Evolutionary conservation across 2,888 invertebrate species (phyloP), one percentile per base, ranked within the genome.

Genomic region (Ptilodon capucinus): DNA sequence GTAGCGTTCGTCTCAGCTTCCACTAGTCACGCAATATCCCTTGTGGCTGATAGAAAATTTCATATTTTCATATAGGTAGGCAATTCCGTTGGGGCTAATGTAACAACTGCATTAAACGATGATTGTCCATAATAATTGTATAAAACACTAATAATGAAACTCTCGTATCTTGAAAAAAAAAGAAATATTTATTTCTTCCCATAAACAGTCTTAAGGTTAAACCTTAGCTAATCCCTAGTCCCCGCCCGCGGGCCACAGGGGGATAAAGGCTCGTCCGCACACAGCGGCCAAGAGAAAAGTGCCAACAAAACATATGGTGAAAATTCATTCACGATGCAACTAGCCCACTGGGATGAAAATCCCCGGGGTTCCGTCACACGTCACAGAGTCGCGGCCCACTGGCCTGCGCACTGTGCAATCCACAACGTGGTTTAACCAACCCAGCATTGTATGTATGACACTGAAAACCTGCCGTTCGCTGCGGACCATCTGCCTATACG

Each of bases 341-440:
- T 83, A 83, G 82, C 82, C 83, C 82, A 81, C 79, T 52, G 46
- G 65, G 65, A 56, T 45, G 34, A 18, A 19, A 40, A 42, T 36
- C 53, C 66, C 68, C 49, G 78, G 77, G 82, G 82, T 81, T 83
- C 82, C 77, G 67, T 70, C 81, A 48, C 77, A 70, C 52, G 44
- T 43, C 8, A 19, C 14, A 14, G 41, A 45, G 48, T 41, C 51
- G 51, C 44, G 39, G 60, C 55, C 56, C 47, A 50, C 16, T 42
- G 40, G 59, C 57, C 36, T 40, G 19, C 44, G 50, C 49, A 59
- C 36, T 36, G 40, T 48, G 44, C 51, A 52, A 42, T 57, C 17
- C 36, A 51, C 67, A 57, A 50, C 55, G 52, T 56, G 57, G 57
- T 44, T 54, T 32, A 28, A 45, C 40, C 44, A 57, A 60, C 54